phyloP scores from a whole-genome alignment of 2,113 vertebrate genomes.

The Argyrosomus japonicus region DNA sequence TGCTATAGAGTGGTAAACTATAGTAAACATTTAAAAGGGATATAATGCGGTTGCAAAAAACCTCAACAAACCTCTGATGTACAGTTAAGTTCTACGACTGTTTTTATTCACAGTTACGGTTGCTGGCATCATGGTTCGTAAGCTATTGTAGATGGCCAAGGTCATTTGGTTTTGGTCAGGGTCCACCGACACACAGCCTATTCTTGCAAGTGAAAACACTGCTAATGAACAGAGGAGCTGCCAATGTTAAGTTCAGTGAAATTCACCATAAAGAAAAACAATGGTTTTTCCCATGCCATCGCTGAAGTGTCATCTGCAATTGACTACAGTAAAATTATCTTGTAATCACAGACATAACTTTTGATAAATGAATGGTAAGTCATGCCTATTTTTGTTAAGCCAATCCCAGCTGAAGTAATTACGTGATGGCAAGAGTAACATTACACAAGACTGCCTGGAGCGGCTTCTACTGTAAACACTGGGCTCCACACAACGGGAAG shows the following conservation, averaged over 20 bases:
- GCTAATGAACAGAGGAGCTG: constrained; percentile 76
- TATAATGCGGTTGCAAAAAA: constrained; percentile 77
- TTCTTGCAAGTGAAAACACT: constrained; percentile 78
- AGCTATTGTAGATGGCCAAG: constrained; percentile 81
- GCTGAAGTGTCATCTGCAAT: constrained; percentile 67
- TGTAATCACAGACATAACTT: constrained; percentile 71
- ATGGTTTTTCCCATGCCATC: constrained; percentile 51
- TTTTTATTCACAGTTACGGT: constrained; percentile 87
- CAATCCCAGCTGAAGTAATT: constrained; percentile 69
- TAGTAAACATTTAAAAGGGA: constrained; percentile 84
- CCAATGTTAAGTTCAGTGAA: constrained; percentile 71
- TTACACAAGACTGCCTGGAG: constrained; percentile 64
- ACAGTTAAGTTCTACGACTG: constrained; percentile 77
- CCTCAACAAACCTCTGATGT: constrained; percentile 83
- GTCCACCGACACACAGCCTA: constrained; percentile 70
- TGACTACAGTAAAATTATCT: constrained; percentile 66
- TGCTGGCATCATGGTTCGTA: constrained; percentile 73
- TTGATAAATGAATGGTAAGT: constrained; percentile 72
- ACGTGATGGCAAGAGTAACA: constrained; percentile 67
- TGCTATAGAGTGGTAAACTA: constrained; percentile 78
- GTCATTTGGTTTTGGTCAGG: constrained; percentile 83
- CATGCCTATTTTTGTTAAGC: constrained; percentile 75
- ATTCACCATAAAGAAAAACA: constrained; percentile 55
- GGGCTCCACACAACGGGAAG: constrained; percentile 51
- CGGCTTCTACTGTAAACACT: constrained; percentile 57